phyloP scores from a whole-genome alignment of 2,888 invertebrate genomes.

The Apodemia zela region DNA sequence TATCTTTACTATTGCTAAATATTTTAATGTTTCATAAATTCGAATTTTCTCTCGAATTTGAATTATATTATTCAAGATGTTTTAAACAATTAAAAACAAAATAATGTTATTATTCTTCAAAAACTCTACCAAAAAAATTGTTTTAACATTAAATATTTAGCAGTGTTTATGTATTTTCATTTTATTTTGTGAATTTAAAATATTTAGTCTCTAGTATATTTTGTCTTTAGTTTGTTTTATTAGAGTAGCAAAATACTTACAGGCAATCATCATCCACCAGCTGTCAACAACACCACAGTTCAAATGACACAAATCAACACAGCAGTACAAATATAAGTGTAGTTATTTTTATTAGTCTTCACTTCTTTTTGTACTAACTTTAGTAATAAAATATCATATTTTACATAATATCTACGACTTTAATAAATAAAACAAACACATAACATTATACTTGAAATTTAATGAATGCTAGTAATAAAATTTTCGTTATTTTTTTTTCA shows the following conservation, averaged over 20 bases:
- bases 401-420: no score
- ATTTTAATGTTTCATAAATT: neutral
- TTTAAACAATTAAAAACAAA: no score
- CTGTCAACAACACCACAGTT: constrained; percentile 43
- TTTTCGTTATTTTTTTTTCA: no score
- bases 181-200: neutral
- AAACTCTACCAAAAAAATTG: no score
- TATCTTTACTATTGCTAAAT: neutral
- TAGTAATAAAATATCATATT: neutral
- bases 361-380: constrained; percentile 12
- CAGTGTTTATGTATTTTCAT: neutral
- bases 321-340: constrained; percentile 55
- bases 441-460: no score
- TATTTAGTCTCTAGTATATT: neutral
- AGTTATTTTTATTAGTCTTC: constrained; percentile 18
- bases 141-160: neutral
- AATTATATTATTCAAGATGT: no score
- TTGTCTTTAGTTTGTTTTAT: constrained; percentile 3
- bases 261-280: constrained; percentile 63
- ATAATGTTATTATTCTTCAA: no score
- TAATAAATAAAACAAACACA: no score
- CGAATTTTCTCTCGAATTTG: no score
- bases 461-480: no score
- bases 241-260: constrained; percentile 44
- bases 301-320: constrained; percentile 56